Evolutionary conservation across 2,888 invertebrate species (phyloP), one percentile per base, ranked within the genome.

Genomic region (Drosophila anomalata): DNA sequence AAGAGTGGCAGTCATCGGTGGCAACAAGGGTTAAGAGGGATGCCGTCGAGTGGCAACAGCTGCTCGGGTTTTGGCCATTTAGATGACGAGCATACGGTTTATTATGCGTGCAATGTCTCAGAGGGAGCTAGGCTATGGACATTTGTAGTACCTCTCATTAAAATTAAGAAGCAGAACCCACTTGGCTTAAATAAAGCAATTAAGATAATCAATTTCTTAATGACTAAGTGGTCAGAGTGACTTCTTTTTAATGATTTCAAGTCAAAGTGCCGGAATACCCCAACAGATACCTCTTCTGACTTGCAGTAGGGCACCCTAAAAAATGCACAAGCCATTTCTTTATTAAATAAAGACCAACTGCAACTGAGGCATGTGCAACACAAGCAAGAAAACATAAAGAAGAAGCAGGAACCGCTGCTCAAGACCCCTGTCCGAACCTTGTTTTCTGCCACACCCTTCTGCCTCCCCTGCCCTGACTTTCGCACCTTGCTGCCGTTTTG

Each of bases 281-380:
- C 9, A 4, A 9, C 2, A 39, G 17, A 51, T 7, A 17, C 20
- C 33, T 39, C 36, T 29, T 17, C n/a, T 48, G 41, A 48, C n/a
- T 61, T 59, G 50, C n/a, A 36, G 36, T 26, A 66, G 71, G 54
- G 71, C 62, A 72, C 60, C 33, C 53, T 72, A 70, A 57, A 60
- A 81, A 85, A 81, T 85, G 74, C 62, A 11, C 77, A 71, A 59
- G 72, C 55, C 75, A 82, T 82, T 87, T 82, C 77, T 73, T 73
- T 72, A 72, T 72, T 74, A 66, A 74, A 58, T 73, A 73, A 72
- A 31, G 70, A 52, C 39, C 71, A 47, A 22, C 22, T 47, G 52
- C 29, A 55, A 31, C 55, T 26, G 36, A 20, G 20, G 51, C 33
- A 55, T 58, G 58, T 52, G 41, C 58, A 56, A 41, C 14, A 61